Evolutionary conservation across 2,797 vertebrate species (phyloP), one percentile per base, ranked within the genome.

Genomic region (Rhyacichthys aspro): DNA sequence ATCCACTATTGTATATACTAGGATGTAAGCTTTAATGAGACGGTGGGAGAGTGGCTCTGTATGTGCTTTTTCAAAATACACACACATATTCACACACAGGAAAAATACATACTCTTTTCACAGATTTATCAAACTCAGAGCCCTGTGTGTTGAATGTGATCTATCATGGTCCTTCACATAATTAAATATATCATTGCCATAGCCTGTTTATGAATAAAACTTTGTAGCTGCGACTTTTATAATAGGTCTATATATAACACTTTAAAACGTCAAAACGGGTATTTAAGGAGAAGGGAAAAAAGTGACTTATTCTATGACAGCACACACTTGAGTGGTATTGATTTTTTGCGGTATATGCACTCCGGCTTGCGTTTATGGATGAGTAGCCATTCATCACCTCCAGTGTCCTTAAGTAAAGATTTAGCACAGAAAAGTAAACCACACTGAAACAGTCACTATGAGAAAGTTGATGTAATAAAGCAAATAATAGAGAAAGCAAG

Each of bases 311-410:
- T 28, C 23, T 28, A 28, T 34, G 5, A 10, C 47, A 16, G 47
- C 15, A 10, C 9, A 44, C 18, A 34, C 41, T 45, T 58, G 34
- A 50, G 42, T 50, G 9, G 9, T 58, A 72, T 63, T 63, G 65
- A 67, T 70, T 55, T 72, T 50, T 4, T n/a, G 1, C 44, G 63
- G 46, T 12, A 44, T 63, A 58, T 61, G 5, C 53, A 41, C 72
- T 52, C 70, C 66, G 61, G 19, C 11, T 2, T 32, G 58, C 63
- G 56, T 49, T 73, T 50, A 59, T 50, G 59, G 52, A 48, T 76
- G 57, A 73, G 48, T 43, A 63, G 11, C 34, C 50, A 64, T 71
- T 64, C 28, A 56, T 63, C 69, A 74, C 66, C 44, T 74, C 43
- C 33, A 46, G 42, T 38, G 28, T 60, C 48, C 42, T 58, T 49